Conservation (phyloP, 2,113 vertebrate genomes). For the Symphodus melops region DNA sequence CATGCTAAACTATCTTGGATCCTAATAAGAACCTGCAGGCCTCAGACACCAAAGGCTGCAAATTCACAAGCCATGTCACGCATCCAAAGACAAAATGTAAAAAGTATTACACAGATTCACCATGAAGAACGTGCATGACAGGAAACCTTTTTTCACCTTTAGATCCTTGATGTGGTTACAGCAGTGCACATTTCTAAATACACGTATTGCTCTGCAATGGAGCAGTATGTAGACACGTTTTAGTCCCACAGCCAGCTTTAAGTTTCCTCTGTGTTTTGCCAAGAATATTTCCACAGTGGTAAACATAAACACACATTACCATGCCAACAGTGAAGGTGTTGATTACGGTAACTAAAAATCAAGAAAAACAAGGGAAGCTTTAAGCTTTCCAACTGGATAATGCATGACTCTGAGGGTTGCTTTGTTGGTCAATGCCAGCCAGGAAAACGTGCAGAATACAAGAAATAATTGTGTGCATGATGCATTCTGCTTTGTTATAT, state of each 20-base stretch:
- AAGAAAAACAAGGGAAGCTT: neutral
- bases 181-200: slow-evolving; percentile 26
- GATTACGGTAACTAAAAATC: slow-evolving; percentile 25
- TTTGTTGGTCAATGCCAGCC: neutral
- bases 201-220: slow-evolving; percentile 24
- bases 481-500: neutral
- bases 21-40: neutral
- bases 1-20: slow-evolving; percentile 1
- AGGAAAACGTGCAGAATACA: neutral
- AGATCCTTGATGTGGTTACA: neutral
- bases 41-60: neutral
- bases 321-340: slow-evolving; percentile 44
- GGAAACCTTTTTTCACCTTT: neutral
- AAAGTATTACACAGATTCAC: slow-evolving; percentile 9
- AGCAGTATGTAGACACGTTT: slow-evolving; percentile 22
- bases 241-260: neutral
- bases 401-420: neutral
- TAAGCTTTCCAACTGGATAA: neutral
- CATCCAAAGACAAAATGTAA: neutral
- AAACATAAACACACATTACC: slow-evolving; percentile 37
- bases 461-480: neutral
- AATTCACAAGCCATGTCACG: neutral
- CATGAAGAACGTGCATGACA: neutral
- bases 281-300: slow-evolving; percentile 24
- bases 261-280: slow-evolving; percentile 13